Evolutionary conservation across 2,113 vertebrate genomes (phyloP).

Genomic region (Macheiramphus alcinus): DNA sequence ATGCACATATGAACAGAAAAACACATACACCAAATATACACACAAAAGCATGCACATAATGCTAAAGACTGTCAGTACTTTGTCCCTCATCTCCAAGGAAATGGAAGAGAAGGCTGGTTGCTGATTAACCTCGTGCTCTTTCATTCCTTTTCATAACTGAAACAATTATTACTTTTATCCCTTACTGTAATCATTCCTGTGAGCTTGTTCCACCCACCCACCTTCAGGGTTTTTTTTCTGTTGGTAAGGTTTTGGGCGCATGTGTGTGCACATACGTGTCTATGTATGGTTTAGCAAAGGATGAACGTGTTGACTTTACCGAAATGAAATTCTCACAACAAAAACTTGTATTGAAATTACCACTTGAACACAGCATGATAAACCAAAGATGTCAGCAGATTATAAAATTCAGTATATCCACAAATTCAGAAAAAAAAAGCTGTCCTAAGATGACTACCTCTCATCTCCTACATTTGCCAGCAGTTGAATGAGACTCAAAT

Average conservation of each 20-base stretch:
- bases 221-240: neutral
- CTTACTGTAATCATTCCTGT: neutral
- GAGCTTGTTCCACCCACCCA: neutral
- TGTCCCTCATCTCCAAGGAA: neutral
- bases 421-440: neutral
- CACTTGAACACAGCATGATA: neutral
- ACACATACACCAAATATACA: neutral
- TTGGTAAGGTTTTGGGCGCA: neutral
- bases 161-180: neutral
- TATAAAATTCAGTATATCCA: neutral
- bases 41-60: neutral
- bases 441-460: neutral
- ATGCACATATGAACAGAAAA: neutral
- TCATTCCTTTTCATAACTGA: neutral
- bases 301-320: neutral
- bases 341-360: neutral
- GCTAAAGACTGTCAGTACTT: neutral
- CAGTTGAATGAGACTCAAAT: neutral
- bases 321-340: neutral
- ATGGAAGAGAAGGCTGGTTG: neutral
- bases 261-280: accelerated
- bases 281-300: neutral
- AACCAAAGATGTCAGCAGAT: neutral
- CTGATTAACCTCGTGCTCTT: neutral
- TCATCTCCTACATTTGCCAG: neutral